Evolutionary conservation across 2,797 vertebrate species (phyloP).

Genomic region (Mus spretus): DNA sequence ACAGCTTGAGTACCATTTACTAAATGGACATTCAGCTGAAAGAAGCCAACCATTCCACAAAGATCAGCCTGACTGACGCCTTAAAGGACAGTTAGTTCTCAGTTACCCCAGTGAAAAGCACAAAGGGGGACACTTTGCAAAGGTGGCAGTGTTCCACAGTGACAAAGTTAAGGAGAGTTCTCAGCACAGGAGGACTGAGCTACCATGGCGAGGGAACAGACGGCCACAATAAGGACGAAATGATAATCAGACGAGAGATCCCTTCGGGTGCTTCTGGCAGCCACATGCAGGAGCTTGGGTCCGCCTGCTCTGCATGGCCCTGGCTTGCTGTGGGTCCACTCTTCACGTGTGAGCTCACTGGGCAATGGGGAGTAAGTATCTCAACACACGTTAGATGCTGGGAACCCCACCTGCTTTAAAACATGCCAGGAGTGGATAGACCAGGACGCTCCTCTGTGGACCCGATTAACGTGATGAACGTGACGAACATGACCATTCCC

Average conservation of each 20-base stretch:
- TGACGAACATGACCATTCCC: neutral
- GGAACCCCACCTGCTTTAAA: neutral
- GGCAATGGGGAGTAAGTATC: neutral
- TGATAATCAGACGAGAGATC: neutral
- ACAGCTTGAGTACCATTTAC: neutral
- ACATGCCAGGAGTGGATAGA: neutral
- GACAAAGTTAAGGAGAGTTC: neutral
- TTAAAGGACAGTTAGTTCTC: neutral
- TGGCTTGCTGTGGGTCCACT: neutral
- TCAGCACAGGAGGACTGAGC: neutral
- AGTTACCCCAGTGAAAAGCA: neutral
- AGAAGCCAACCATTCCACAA: neutral
- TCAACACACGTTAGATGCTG: neutral
- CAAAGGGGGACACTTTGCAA: neutral
- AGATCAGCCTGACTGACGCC: neutral
- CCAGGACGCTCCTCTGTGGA: neutral
- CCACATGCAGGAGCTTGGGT: accelerated
- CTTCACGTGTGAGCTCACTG: neutral
- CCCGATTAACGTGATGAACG: neutral
- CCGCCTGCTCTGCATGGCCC: too few relatives aligned
- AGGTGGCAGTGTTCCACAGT: neutral
- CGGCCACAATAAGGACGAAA: neutral
- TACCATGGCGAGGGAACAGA: neutral
- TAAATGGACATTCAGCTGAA: neutral
- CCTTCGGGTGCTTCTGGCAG: neutral